Evolutionary conservation across 1,140 invertebrate species (phyloP), one percentile per base, ranked within the genome.

Genomic region (Drosophila arawakana): DNA sequence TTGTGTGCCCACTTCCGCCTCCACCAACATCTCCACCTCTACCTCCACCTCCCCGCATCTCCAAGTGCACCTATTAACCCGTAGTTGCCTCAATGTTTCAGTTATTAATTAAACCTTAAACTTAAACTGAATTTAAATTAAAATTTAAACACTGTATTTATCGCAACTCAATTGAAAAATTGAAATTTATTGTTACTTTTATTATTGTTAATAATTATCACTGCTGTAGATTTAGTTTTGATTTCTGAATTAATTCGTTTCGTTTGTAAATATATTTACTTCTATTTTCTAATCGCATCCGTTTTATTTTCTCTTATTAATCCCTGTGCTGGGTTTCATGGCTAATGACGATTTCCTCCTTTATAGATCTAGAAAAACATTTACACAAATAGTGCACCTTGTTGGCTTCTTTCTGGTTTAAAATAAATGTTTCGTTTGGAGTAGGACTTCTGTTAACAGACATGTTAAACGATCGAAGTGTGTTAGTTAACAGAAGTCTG

Each of bases 201-300:
- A 60, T 39, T 43, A 18, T 35, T 49, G 58, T 52, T 62, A 34
- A 52, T 58, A 55, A 50, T 62, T 58, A 7, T 13, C 4, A 43
- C 6, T n/a, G n/a, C 41, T 43, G n/a, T 30, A 30, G 25, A 30
- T 30, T 30, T 30, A 43, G n/a, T 43, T 13, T 54, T 60, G 18
- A 37, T 73, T 67, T 62, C 43, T 43, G 3, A 50, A 68, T 72
- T n/a, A 18, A 54, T 65, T 46, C 46, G 57, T 73, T 67, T 49
- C 44, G 54, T 73, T 62, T 77, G 75, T 77, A 77, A 77, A 77
- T 74, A 84, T 81, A 86, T 82, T 81, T 76, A 81, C 54, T 61
- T 70, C 59, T 69, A 67, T 62, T 78, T 70, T 35, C 63, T 81
- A 63, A 73, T 66, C 73, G 83, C 81, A 85, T 82, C 76, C 71